A percentile compares a stretch with the other conserved stretches of the same genome.
These are phyloP conservation scores for Axinella damicornis DNA, from an alignment of 37 sponge, comb jelly and placozoan species.

Conservation along the genomic window DNA sequence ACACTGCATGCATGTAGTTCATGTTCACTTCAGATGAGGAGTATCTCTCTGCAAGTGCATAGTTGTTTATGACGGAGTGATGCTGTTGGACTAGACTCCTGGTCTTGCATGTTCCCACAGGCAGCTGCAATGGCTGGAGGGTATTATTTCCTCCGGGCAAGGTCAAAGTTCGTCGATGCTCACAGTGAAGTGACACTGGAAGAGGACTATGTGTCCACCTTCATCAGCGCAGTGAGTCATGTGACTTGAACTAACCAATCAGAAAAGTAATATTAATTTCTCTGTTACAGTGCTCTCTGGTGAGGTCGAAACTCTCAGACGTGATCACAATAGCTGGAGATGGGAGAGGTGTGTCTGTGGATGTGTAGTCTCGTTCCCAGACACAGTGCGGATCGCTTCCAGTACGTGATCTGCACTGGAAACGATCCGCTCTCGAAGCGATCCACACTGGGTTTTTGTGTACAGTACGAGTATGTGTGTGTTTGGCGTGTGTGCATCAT, in stretches of 20 bases:
- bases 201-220: conserved; percentile 36
- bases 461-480: too few species aligned
- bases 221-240: conserved; percentile 72
- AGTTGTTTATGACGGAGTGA: too few species aligned
- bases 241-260: not conserved
- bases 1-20: not conserved
- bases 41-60: too few species aligned
- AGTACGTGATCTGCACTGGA: too few species aligned
- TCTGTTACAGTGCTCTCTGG: conserved; percentile 39
- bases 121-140: conserved; percentile 30
- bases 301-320: conserved; percentile 42
- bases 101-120: not conserved
- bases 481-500: too few species aligned
- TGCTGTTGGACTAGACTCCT: too few species aligned
- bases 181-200: conserved; percentile 11
- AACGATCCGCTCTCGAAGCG: too few species aligned
- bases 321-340: conserved; percentile 49
- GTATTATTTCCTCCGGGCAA: conserved; percentile 24
- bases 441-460: too few species aligned
- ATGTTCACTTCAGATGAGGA: too few species aligned
- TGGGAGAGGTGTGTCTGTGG: conserved; percentile 33
- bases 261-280: not conserved
- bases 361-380: too few species aligned
- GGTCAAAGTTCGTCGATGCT: conserved; percentile 31
- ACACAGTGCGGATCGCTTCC: too few species aligned